Evolutionary conservation across 2,888 invertebrate genomes (phyloP).

Genomic region (Leucozona laternaria): DNA sequence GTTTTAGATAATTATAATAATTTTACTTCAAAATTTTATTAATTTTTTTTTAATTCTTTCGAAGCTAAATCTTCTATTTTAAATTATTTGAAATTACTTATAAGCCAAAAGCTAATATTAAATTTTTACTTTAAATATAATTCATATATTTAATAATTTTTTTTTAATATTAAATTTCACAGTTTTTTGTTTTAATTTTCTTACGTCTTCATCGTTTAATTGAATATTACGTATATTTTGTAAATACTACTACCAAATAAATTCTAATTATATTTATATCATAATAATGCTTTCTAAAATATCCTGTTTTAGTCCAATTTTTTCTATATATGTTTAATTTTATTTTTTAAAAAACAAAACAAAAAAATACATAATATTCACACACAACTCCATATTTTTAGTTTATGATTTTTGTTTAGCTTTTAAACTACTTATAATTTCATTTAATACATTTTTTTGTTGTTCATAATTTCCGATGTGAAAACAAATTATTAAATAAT

Average conservation of each 20-base stretch:
- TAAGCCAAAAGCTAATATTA: constrained; percentile 42
- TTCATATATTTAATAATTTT: constrained; percentile 15
- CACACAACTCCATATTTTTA: constrained; percentile 38
- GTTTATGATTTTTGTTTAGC: constrained; percentile 20
- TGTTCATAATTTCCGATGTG: constrained; percentile 48
- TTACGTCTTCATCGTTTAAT: constrained; percentile 31
- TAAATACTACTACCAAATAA: constrained; percentile 65
- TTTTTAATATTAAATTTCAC: constrained; percentile 52
- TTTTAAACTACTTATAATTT: constrained; percentile 42
- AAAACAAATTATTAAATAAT: constrained; percentile 49
- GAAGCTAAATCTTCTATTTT: constrained; percentile 52
- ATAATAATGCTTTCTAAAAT: constrained; percentile 52
- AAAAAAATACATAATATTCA: constrained; percentile 22
- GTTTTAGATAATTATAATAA: constrained; percentile 4
- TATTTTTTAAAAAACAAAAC: constrained; percentile 7
- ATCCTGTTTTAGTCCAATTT: constrained; percentile 74
- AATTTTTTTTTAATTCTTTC: constrained; percentile 2
- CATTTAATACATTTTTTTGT: constrained; percentile 11
- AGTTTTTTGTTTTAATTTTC: constrained; percentile 45
- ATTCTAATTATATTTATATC: constrained; percentile 35
- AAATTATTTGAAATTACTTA: constrained; percentile 22
- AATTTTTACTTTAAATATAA: constrained; percentile 27
- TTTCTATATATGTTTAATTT: constrained; percentile 36
- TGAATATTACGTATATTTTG: constrained; percentile 63
- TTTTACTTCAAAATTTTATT: neutral